Evolutionary conservation across 2,113 vertebrate species (phyloP), one percentile per base, ranked within the genome.

Genomic region (Xiphophorus hellerii): DNA sequence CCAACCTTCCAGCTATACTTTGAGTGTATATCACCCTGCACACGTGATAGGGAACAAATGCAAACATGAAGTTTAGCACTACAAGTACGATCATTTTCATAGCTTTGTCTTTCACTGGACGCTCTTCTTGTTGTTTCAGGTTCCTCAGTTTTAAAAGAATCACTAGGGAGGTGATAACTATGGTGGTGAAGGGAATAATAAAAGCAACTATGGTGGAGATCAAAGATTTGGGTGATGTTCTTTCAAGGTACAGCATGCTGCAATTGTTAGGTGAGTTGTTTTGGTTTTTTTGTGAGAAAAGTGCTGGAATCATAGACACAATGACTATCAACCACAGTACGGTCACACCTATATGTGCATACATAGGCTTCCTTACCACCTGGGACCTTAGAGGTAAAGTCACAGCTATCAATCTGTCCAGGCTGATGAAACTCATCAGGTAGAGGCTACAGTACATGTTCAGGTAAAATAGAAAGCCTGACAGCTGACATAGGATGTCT

Each of bases 371-470:
- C 70, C 93, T 84, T 2, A 94, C 25, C 14, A 48, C 65, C 35
- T 39, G 77, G 3, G 87, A 89, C 42, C 66, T 89, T 71, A 93
- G n/a, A 1, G 93, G 90, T 0, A 94, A 39, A 66, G 87, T 86
- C 61, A 94, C 76, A 67, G 93, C 93, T 27, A 94, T 25, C 33
- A 93, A 84, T 68, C 94, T 92, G 71, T 95, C 93, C 22, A 94
- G 69, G 69, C 93, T 93, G 76, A 95, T 94, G 62, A 91, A 92
- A 44, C 90, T 90, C 89, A 94, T 93, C 15, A 95, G 68, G 70
- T 92, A 95, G 29, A 95, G 80, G 71, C 94, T 95, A 75, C 94
- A 91, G 85, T 95, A 95, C 88, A 95, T 90, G 82, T 95, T 95
- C 1, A 95, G 73, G 71, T 93, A 93, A 73, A 95, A 95, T 12